Conservation (phyloP, 2,888 invertebrate species). For the Clunio marinus region DNA sequence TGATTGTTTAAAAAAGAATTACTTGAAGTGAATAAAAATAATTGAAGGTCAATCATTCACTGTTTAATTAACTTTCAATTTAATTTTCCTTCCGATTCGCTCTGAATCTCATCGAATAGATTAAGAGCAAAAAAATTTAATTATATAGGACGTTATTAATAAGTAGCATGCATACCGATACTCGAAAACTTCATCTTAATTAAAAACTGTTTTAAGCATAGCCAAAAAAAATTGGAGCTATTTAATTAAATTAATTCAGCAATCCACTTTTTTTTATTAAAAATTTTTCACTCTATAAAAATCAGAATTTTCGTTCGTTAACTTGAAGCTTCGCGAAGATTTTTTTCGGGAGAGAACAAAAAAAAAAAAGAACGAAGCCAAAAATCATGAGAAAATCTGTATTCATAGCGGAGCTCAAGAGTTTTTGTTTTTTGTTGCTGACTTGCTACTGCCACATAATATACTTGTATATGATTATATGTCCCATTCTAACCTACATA, state of each 20-base stretch:
- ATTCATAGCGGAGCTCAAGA: constrained; percentile 23
- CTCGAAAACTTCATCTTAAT: too few species aligned
- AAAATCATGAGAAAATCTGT: too few species aligned
- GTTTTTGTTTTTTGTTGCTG: too few species aligned
- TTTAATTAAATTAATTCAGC: constrained; percentile 35
- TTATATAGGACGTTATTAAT: too few species aligned
- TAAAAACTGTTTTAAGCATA: background rate
- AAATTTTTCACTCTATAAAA: constrained; percentile 31
- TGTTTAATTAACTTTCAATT: background rate
- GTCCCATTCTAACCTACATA: constrained; percentile 35
- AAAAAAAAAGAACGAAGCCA: too few species aligned
- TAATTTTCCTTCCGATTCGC: background rate
- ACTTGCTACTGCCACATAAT: constrained; percentile 25
- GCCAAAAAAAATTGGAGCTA: constrained; percentile 12
- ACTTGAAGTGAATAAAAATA: background rate
- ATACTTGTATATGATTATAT: constrained; percentile 32
- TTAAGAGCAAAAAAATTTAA: too few species aligned
- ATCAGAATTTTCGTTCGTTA: background rate
- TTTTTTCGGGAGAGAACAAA: background rate
- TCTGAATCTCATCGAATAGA: too few species aligned
- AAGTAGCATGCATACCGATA: too few species aligned
- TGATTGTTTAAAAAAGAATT: too few species aligned
- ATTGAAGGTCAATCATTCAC: background rate
- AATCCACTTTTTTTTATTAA: constrained; percentile 14
- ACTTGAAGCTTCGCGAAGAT: background rate